Conservation (phyloP, 2,797 vertebrate species). For the Thripadectes ignobilis region DNA sequence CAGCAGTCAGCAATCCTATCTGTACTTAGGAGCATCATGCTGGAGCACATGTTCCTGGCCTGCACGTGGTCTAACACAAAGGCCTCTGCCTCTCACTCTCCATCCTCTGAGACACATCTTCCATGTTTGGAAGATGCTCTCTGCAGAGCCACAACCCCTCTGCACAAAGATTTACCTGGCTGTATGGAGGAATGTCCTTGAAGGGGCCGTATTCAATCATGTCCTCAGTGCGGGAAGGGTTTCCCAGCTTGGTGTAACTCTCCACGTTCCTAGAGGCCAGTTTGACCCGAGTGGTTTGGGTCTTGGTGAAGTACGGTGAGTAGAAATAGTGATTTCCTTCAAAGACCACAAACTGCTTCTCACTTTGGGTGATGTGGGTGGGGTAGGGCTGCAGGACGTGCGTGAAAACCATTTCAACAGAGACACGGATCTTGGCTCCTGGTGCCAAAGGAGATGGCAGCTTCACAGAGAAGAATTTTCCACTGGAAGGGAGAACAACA, state of each 20-base stretch:
- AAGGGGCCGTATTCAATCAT: conserved; percentile 94
- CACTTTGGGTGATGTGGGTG: conserved; percentile 92
- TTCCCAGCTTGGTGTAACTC: conserved; percentile 94
- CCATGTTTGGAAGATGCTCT: neutral
- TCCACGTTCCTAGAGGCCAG: conserved; percentile 93
- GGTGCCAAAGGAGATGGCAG: conserved; percentile 84
- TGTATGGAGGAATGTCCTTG: conserved; percentile 87
- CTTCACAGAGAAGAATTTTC: conserved; percentile 89
- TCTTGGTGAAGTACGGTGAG: conserved; percentile 90
- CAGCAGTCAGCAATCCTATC: rapidly evolving
- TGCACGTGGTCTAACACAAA: rapidly evolving
- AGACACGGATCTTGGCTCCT: conserved; percentile 86
- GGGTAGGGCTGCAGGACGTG: conserved; percentile 94
- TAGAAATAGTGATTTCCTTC: conserved; percentile 98
- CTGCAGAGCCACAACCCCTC: neutral
- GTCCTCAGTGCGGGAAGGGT: conserved; percentile 90
- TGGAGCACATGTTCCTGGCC: rapidly evolving
- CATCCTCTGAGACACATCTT: neutral
- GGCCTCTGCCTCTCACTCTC: neutral
- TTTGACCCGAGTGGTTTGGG: conserved; percentile 89
- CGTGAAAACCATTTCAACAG: conserved; percentile 90
- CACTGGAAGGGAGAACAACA: conserved; percentile 74
- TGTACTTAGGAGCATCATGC: neutral
- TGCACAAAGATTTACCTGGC: conserved; percentile 79
- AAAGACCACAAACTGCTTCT: conserved; percentile 96